A percentile compares a stretch with the other conserved stretches of the same genome.
phyloP scores from a whole-genome alignment of 2,113 vertebrate species.

The Arenaria interpres region DNA sequence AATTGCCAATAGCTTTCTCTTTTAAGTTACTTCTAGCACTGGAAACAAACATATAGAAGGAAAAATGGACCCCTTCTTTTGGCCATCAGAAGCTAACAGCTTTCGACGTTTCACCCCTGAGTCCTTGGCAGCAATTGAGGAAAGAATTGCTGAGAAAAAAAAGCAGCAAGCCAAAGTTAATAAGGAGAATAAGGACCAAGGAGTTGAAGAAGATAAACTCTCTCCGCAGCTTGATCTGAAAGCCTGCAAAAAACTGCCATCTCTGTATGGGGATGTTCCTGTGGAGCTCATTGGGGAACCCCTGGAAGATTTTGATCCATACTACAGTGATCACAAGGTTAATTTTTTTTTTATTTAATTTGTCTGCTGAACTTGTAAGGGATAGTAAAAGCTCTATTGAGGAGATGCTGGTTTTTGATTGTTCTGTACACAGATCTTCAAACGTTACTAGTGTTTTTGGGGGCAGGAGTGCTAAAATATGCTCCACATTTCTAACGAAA shows the following conservation, averaged over 20 bases:
- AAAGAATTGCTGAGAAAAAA: conserved; percentile 79
- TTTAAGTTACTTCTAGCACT: not conserved
- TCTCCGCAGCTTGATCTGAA: conserved; percentile 86
- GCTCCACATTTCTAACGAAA: not conserved
- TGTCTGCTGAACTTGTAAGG: not conserved
- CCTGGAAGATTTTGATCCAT: conserved; percentile 93
- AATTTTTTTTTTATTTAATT: not conserved
- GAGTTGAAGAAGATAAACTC: conserved; percentile 59
- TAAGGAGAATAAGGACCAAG: conserved; percentile 34
- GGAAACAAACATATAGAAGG: conserved; percentile 83
- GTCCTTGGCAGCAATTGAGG: conserved; percentile 89
- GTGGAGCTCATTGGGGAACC: conserved; percentile 85
- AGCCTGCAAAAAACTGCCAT: conserved; percentile 87
- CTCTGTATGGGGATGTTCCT: conserved; percentile 88
- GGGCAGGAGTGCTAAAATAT: not conserved
- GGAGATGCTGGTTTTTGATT: not conserved
- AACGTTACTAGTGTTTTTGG: fast-evolving
- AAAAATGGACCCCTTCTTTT: conserved; percentile 89
- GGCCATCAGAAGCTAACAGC: conserved; percentile 82
- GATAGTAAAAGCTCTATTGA: not conserved
- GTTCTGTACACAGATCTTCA: not conserved
- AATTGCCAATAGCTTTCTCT: not conserved
- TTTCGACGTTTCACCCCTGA: conserved; percentile 92
- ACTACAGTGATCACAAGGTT: conserved; percentile 91
- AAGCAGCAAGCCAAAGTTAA: not conserved